Conservation (phyloP, 2,113 vertebrate species). For the Phaethornis superciliosus region DNA sequence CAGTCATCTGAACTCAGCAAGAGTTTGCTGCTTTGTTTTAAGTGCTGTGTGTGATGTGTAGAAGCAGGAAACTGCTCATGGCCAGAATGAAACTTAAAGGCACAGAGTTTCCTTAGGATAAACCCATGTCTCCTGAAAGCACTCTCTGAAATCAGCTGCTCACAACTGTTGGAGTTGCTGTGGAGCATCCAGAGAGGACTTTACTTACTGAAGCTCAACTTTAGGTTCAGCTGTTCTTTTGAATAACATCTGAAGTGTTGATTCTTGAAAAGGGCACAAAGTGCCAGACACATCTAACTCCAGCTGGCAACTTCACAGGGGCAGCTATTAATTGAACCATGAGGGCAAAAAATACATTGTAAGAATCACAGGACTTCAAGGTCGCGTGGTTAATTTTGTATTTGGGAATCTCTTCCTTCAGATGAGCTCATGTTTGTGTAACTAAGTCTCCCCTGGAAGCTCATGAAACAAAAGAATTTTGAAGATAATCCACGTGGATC, state of each 20-base stretch:
- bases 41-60: not conserved
- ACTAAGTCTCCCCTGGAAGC: constrained; percentile 11
- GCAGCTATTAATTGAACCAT: not conserved
- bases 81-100: not conserved
- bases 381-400: not conserved
- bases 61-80: not conserved
- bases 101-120: not conserved
- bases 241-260: not conserved
- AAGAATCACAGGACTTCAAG: not conserved
- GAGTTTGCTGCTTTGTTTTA: not conserved
- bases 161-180: not conserved
- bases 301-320: not conserved
- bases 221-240: not conserved
- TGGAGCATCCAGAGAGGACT: not conserved
- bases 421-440: constrained; percentile 14
- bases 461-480: constrained; percentile 7
- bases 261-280: not conserved
- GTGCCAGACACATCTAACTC: not conserved
- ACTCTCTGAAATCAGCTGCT: rapidly evolving
- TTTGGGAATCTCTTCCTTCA: constrained; percentile 14
- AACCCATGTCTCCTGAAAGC: not conserved
- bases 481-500: not conserved
- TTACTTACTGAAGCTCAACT: not conserved
- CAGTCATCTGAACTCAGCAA: not conserved
- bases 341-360: not conserved